Conservation (phyloP, 2,797 vertebrate genomes). For the Momotus momota region DNA sequence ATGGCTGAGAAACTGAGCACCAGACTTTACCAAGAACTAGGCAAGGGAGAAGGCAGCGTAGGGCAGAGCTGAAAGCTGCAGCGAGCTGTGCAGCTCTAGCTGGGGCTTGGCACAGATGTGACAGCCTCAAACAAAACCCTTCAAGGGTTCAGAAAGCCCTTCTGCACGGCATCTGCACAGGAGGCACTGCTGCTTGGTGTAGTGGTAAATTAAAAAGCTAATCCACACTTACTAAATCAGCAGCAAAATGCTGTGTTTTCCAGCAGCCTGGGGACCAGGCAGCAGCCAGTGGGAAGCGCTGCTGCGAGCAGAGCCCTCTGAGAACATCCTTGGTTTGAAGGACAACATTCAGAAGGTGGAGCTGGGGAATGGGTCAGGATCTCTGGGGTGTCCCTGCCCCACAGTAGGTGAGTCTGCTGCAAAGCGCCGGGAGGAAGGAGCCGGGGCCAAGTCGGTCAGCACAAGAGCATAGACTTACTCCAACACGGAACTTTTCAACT, state of each 20-base stretch:
- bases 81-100: neutral
- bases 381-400: neutral
- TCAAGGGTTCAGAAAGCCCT: neutral
- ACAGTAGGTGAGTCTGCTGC: accelerated
- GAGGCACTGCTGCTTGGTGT: neutral
- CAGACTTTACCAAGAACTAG: neutral
- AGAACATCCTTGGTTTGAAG: neutral
- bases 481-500: conserved; percentile 27
- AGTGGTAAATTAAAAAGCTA: neutral
- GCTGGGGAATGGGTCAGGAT: neutral
- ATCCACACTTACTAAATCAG: neutral
- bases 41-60: neutral
- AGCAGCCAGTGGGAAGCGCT: neutral
- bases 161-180: neutral
- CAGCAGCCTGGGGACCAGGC: neutral
- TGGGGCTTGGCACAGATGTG: neutral
- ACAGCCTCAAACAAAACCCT: neutral
- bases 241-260: neutral
- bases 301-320: accelerated
- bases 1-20: neutral
- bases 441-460: neutral
- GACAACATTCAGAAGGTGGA: accelerated
- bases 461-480: neutral
- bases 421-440: neutral
- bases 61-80: neutral